Percentiles rank a stretch among this genome's conserved stretches.
Evolutionary conservation across 1,140 invertebrate genomes (phyloP).

Genomic region (Heliconius hermathena): DNA sequence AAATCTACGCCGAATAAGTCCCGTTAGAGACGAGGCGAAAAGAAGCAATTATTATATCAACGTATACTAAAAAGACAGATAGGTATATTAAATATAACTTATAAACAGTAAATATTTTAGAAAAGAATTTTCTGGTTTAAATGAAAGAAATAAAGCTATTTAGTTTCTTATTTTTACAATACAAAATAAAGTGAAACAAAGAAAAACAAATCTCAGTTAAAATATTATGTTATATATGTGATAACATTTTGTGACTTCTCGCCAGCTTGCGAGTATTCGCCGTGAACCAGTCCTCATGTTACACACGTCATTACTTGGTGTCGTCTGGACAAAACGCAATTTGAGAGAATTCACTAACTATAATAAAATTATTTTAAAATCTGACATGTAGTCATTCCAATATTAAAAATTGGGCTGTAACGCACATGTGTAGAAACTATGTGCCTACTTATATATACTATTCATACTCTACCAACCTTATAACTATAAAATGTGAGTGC

Average conservation of each 20-base stretch:
- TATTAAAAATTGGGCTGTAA: not conserved
- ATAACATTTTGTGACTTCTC: too few species aligned
- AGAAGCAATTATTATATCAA: not conserved
- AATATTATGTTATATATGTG: too few species aligned
- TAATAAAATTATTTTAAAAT: slow-evolving; percentile 2
- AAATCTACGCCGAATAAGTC: not conserved
- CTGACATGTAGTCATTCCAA: not conserved
- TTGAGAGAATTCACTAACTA: not conserved
- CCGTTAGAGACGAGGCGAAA: not conserved
- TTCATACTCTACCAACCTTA: slow-evolving; percentile 4
- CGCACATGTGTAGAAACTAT: not conserved
- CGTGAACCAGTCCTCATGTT: too few species aligned
- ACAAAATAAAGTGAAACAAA: too few species aligned
- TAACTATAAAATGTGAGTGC: not conserved
- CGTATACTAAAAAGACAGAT: not conserved
- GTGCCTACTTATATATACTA: slow-evolving; percentile 9
- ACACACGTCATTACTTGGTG: too few species aligned
- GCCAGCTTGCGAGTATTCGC: too few species aligned
- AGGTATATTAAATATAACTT: not conserved
- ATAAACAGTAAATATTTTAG: not conserved
- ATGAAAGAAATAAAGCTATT: not conserved
- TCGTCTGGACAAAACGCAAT: not conserved
- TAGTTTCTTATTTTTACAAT: not conserved
- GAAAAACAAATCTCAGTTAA: too few species aligned
- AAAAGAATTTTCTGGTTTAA: not conserved